phyloP scores from a whole-genome alignment of 2,797 vertebrate species.

The Arvicola amphibius region DNA sequence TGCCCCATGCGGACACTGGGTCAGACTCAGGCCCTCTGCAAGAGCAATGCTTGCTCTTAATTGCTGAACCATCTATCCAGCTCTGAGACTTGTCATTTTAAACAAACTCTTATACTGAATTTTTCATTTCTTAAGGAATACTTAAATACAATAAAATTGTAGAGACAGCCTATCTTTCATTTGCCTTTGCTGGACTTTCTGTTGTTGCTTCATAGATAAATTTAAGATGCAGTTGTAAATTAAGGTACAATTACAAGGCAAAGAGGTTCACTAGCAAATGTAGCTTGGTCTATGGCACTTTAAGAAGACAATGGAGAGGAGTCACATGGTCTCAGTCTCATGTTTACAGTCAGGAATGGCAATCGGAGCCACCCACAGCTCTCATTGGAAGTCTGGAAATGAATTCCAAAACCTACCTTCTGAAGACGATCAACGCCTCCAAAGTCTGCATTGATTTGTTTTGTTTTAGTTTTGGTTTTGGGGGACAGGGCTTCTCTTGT shows the following conservation, averaged over 20 bases:
- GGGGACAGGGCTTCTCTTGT: too few relatives aligned
- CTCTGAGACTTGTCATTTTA: not conserved
- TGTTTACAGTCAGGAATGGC: not conserved
- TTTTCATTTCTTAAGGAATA: constrained; percentile 4
- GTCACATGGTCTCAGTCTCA: not conserved
- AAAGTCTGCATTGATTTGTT: not conserved
- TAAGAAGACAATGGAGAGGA: not conserved
- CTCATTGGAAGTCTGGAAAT: not conserved
- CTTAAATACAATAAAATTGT: not conserved
- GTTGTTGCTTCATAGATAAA: not conserved
- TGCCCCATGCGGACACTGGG: not conserved
- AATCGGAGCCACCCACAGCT: not conserved
- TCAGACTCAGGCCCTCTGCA: not conserved
- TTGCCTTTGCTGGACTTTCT: not conserved
- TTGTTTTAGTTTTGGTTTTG: not conserved
- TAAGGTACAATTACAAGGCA: not conserved
- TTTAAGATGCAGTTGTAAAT: not conserved
- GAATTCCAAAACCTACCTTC: not conserved
- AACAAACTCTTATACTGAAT: not conserved
- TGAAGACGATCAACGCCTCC: not conserved
- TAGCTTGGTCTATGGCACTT: not conserved
- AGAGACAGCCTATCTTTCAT: not conserved
- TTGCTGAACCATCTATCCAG: not conserved
- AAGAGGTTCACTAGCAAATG: not conserved
- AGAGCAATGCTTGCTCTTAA: not conserved